Base-by-base conservation (phyloP, 2,113 vertebrate species). In the Entelurus aequoreus region DNA sequence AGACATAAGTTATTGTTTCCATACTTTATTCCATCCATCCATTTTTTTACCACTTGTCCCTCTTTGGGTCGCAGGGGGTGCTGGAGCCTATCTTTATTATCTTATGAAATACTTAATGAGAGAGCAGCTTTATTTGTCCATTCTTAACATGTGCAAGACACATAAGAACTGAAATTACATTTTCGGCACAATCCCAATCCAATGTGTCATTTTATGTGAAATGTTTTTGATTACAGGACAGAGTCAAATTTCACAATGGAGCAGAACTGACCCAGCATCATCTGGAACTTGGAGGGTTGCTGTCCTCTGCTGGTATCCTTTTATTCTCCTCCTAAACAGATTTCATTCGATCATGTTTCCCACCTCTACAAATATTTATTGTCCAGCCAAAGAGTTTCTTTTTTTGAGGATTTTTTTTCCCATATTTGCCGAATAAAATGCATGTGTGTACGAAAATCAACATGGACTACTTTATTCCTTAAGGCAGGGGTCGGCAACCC, bases 211-310 rank as follows among this genome's bases (percentile, higher is more conserved):
- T 48, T 35, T 55, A 1, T 0, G 5, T 68, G 1, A 55, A n/a
- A 65, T 60, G 21, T 8, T 73, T 69, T 72, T 21, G 71, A 49
- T 79, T 61, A 14, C 81, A 92, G 91, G 46, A 72, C 3, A 5
- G 87, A 88, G 63, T 84, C 89, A 8, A 79, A 78, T 79, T 89
- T 91, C 80, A 73, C 52, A 44, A 61, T 89, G 80, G 89, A 90
- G 19, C 85, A 86, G 61, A 76, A 61, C 55, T 80, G 71, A 86
- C n/a, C 1, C 9, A 19, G 61, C 42, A 48, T 28, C 28, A 28
- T 37, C 64, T 48, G 6, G 9, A 49, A 50, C 37, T 11, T 52
- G 50, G 48, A 38, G 16, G 42, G 28, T 38, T 0, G 38, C 5
- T 38, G n/a, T 52, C 36, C 44, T 11, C 0, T 60, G 48, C 6